These are phyloP conservation scores for Ostrea denselamellosa DNA, from an alignment of 1,140 invertebrate genomes.

Conservation along the genomic window DNA sequence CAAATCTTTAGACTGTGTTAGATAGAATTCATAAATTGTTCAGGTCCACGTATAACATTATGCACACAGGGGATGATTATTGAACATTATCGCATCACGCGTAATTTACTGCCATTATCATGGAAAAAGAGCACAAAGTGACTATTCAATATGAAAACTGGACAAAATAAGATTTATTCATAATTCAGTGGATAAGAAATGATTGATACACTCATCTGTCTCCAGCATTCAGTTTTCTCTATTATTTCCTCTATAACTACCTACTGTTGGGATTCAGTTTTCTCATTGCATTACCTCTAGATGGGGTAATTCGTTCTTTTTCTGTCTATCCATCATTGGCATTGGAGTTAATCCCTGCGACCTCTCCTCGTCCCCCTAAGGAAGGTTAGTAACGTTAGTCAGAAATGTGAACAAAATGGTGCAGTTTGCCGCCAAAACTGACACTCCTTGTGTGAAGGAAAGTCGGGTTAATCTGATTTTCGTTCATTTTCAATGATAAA, in stretches of 20 bases:
- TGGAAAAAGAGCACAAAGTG: not conserved
- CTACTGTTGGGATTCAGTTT: not conserved
- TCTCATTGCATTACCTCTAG: conserved; percentile 82
- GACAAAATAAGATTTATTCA: not conserved
- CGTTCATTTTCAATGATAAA: too few relatives aligned
- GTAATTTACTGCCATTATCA: too few relatives aligned
- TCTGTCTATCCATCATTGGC: conserved; percentile 90
- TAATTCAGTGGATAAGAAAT: not conserved
- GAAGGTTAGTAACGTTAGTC: not conserved
- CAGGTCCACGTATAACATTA: too few relatives aligned
- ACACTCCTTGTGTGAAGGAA: not conserved
- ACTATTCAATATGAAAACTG: not conserved
- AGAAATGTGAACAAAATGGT: not conserved
- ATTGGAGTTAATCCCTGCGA: conserved; percentile 85
- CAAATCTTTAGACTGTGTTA: too few relatives aligned
- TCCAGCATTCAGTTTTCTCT: not conserved
- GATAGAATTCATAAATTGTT: too few relatives aligned
- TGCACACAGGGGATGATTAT: too few relatives aligned
- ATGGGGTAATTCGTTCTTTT: conserved; percentile 86
- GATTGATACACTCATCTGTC: not conserved
- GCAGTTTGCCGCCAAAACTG: not conserved
- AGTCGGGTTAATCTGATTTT: not conserved
- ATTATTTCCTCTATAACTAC: not conserved
- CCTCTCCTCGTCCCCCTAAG: conserved; percentile 86
- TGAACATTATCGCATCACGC: too few relatives aligned